Evolutionary conservation across 1,140 invertebrate genomes (phyloP).

Genomic region (Philotrypesis tridentata): DNA sequence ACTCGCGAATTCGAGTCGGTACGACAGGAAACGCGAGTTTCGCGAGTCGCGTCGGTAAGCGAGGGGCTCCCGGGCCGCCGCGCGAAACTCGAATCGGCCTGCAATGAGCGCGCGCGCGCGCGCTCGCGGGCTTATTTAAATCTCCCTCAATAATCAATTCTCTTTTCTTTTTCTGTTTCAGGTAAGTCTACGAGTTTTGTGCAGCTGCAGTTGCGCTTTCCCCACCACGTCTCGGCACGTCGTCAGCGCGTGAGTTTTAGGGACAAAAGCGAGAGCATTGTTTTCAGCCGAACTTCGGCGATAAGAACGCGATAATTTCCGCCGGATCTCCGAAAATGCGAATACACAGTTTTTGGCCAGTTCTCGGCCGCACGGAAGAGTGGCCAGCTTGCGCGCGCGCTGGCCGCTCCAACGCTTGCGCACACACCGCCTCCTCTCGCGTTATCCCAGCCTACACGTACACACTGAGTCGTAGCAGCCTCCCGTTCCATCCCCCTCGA

Average conservation of each 20-base stretch:
- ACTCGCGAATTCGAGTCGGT: conserved; percentile 64
- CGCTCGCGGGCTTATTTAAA: neutral
- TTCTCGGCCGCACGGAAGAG: no score
- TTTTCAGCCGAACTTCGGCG: no score
- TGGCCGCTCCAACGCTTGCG: neutral
- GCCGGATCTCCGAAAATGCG: neutral
- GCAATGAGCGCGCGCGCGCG: neutral
- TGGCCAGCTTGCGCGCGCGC: neutral
- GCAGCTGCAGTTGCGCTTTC: neutral
- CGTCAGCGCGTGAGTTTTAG: no score
- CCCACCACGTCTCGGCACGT: no score
- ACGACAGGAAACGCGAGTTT: conserved; percentile 62
- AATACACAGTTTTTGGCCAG: no score
- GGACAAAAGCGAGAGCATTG: no score
- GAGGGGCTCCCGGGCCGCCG: conserved; percentile 1
- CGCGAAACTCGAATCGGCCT: conserved; percentile 32
- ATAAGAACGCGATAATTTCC: no score
- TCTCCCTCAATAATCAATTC: no score
- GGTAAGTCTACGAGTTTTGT: conserved; percentile 56
- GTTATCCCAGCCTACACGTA: neutral
- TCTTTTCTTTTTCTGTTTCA: conserved; percentile 57
- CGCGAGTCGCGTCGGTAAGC: conserved; percentile 52
- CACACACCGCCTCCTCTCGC: neutral
- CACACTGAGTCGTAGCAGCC: conserved; percentile 6
- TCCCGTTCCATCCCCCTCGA: neutral